Evolutionary conservation across 1,140 invertebrate genomes (phyloP).

Genomic region (Steinernema khuongi): DNA sequence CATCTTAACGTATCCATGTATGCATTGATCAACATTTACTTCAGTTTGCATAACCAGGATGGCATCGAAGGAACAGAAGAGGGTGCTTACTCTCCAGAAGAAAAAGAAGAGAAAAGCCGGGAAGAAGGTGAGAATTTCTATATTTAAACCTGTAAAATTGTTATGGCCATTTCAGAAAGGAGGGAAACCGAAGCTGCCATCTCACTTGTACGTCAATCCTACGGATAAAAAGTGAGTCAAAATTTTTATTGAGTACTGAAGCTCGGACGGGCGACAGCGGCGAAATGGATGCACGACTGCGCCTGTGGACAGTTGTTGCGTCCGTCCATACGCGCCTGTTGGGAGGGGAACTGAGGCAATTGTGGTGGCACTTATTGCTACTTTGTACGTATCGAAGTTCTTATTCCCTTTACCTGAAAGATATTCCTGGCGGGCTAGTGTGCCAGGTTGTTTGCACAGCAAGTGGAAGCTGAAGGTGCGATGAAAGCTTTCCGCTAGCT

Average conservation of each 20-base stretch:
- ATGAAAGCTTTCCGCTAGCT: conserved; percentile 2
- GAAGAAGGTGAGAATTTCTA: conserved; percentile 22
- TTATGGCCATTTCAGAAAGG: neutral
- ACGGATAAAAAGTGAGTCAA: neutral
- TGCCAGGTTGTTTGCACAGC: neutral
- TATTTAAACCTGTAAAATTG: neutral
- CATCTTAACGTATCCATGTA: too few relatives aligned
- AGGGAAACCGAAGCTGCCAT: neutral
- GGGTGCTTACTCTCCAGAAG: conserved; percentile 34
- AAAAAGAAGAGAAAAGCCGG: conserved; percentile 36
- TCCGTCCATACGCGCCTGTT: conserved; percentile 1
- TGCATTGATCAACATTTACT: too few relatives aligned
- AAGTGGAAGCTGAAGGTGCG: neutral
- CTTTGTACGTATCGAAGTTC: neutral
- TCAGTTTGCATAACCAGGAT: conserved; percentile 2
- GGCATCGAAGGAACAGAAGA: conserved; percentile 34
- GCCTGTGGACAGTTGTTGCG: conserved; percentile 3
- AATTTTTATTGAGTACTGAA: neutral
- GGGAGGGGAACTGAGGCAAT: neutral
- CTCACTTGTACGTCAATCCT: neutral
- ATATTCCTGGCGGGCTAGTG: neutral
- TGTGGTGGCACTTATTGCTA: neutral
- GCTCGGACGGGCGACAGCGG: neutral
- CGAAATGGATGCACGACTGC: neutral
- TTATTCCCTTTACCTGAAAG: neutral